phyloP scores from a whole-genome alignment of 92 coral and sea anemone genomes.

The Umimayanthus chanpuru region DNA sequence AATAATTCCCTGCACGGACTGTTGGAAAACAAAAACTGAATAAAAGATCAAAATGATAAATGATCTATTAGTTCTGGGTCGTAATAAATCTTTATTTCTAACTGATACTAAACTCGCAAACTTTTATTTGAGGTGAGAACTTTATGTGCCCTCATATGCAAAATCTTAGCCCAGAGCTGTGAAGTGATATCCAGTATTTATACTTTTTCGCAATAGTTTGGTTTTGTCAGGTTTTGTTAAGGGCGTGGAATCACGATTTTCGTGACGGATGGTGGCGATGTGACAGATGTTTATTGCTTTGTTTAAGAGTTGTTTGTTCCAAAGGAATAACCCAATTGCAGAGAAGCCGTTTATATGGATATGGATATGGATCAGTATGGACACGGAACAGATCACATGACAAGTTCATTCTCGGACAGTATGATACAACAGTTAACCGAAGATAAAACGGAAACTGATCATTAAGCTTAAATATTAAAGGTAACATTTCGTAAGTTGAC shows the following conservation, averaged over 20 bases:
- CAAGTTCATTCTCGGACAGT: neutral
- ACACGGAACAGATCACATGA: neutral
- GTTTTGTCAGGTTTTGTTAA: neutral
- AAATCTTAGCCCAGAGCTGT: neutral
- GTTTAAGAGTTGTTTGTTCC: neutral
- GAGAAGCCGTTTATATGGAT: neutral
- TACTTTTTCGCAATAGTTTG: neutral
- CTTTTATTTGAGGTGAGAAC: neutral
- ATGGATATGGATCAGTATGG: slow-evolving; percentile 11
- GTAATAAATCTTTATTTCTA: neutral
- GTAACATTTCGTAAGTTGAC: neutral
- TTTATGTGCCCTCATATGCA: neutral
- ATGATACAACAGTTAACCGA: neutral
- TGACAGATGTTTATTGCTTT: slow-evolving; percentile 24
- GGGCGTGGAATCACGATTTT: neutral
- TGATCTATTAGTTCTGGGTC: slow-evolving; percentile 2
- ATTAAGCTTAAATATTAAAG: too few species aligned
- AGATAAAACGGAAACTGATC: too few species aligned
- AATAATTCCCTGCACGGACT: neutral
- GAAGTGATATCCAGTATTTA: neutral
- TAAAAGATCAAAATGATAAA: slow-evolving; percentile 10
- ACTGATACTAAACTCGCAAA: neutral
- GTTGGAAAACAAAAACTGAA: neutral
- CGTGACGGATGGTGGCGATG: slow-evolving; percentile 12
- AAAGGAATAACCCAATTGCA: neutral